Percentiles rank a stretch among this genome's conserved stretches.
Conservation (phyloP, 2,888 invertebrate species). For the Deladenus siricidicola region DNA sequence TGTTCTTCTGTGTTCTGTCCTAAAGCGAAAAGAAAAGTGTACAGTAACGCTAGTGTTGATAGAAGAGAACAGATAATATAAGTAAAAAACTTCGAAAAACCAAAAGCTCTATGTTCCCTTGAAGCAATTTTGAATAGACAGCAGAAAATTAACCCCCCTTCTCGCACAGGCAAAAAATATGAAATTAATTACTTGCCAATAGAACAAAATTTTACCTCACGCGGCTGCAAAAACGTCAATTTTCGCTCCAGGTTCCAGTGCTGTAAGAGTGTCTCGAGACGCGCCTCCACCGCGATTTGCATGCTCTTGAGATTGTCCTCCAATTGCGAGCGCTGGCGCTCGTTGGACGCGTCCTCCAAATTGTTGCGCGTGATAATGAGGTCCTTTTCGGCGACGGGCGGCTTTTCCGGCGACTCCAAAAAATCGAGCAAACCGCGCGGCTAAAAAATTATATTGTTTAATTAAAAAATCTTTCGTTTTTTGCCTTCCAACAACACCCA, state of each 20-base stretch:
- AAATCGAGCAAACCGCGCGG: constrained; percentile 82
- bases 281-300: constrained; percentile 54
- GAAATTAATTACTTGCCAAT: too few species aligned
- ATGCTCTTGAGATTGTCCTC: constrained; percentile 21
- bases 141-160: too few species aligned
- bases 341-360: constrained; percentile 66
- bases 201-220: constrained; percentile 38
- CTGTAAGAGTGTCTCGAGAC: constrained; percentile 56
- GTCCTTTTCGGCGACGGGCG: constrained; percentile 63
- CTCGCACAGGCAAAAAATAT: too few species aligned
- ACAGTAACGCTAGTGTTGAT: too few species aligned
- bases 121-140: too few species aligned
- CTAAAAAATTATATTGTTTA: constrained; percentile 58
- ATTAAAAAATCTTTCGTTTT: not conserved
- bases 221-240: constrained; percentile 51
- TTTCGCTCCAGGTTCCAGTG: constrained; percentile 58
- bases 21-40: constrained; percentile 9
- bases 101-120: too few species aligned
- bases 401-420: constrained; percentile 75
- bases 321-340: constrained; percentile 7
- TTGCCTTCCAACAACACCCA: not conserved
- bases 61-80: too few species aligned
- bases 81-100: too few species aligned
- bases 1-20: constrained; percentile 61
- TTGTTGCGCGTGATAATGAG: constrained; percentile 69